phyloP scores from a whole-genome alignment of 2,113 vertebrate species.

The Sinosuthora webbiana region DNA sequence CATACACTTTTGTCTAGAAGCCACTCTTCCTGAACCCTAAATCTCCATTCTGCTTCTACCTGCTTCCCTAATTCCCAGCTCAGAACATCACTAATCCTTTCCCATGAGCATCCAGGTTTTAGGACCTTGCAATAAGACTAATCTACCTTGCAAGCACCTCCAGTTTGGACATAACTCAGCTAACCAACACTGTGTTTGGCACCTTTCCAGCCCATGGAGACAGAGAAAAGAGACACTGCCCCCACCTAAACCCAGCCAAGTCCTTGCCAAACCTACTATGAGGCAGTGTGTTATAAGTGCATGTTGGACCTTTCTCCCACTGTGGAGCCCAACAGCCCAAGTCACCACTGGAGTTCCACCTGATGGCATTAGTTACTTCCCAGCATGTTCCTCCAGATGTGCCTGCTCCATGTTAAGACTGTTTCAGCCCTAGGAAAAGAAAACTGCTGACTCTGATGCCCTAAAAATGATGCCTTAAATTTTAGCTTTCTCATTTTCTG shows the following conservation, averaged over 20 bases:
- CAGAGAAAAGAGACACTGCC: neutral
- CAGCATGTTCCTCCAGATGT: accelerated
- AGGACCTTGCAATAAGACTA: neutral
- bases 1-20: neutral
- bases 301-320: neutral
- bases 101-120: neutral
- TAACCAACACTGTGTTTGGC: neutral
- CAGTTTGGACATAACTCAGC: neutral
- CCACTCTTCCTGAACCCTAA: neutral
- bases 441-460: neutral
- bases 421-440: neutral
- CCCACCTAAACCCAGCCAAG: neutral
- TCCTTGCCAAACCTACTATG: neutral
- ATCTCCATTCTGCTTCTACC: neutral
- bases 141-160: neutral
- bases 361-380: neutral
- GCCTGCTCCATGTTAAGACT: accelerated
- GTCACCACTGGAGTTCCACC: neutral
- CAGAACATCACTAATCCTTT: neutral
- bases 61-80: neutral
- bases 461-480: neutral
- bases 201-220: neutral
- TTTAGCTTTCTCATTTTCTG: neutral
- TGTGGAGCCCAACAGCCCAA: neutral
- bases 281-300: accelerated